These are phyloP conservation scores for Panthera leo DNA, from an alignment of 2,113 vertebrate genomes.

Conservation along the genomic window DNA sequence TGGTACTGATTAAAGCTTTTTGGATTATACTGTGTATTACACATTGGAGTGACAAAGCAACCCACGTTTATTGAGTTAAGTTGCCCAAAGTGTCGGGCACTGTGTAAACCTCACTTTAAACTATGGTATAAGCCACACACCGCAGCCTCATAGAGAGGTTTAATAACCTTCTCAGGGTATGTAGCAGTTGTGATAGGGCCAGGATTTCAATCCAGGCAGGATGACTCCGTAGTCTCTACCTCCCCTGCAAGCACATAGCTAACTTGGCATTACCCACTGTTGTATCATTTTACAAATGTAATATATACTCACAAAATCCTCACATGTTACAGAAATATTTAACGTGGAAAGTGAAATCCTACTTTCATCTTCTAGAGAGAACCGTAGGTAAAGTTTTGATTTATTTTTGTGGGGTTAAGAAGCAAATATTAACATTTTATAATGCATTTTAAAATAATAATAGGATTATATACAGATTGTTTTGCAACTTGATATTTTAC, in stretches of 20 bases:
- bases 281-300: neutral
- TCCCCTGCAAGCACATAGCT: neutral
- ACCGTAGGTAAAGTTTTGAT: neutral
- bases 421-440: neutral
- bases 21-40: neutral
- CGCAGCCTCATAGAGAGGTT: neutral
- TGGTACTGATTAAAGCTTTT: neutral
- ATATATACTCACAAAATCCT: neutral
- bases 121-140: neutral
- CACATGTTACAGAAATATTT: neutral
- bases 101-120: neutral
- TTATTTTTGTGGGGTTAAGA: neutral
- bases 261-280: neutral
- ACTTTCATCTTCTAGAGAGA: neutral
- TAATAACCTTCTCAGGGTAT: neutral
- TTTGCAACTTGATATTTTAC: conserved; percentile 6
- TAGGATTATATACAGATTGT: neutral
- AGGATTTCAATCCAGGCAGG: neutral
- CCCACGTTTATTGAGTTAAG: neutral
- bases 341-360: neutral
- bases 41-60: neutral
- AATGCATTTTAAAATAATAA: neutral
- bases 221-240: neutral
- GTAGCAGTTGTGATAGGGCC: neutral
- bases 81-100: neutral